These are phyloP conservation scores for Mungos mungo DNA, from an alignment of 2,113 vertebrate species.

Conservation along the genomic window DNA sequence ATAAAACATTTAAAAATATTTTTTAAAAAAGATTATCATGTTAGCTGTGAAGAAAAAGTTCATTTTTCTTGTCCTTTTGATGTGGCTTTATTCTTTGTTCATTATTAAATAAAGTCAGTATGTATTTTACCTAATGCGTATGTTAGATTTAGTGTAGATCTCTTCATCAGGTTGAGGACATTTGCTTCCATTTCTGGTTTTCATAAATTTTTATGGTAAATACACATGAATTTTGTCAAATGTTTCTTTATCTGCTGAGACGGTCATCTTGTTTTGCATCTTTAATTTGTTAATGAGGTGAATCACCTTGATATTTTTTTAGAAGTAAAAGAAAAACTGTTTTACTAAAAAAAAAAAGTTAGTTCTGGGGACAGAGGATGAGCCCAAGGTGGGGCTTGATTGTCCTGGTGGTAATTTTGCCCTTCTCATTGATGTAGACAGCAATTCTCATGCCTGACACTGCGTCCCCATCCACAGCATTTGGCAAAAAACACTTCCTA, in stretches of 20 bases:
- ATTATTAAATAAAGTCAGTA: background rate
- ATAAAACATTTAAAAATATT: no score
- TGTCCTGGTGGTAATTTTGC: slow-evolving; percentile 89
- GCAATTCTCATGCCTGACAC: slow-evolving; percentile 96
- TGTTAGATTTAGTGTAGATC: background rate
- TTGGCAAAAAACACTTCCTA: slow-evolving; percentile 84
- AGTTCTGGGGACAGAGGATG: slow-evolving; percentile 53
- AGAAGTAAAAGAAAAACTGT: slow-evolving; percentile 25
- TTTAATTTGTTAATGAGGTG: background rate
- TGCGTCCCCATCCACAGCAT: slow-evolving; percentile 94
- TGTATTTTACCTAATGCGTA: background rate
- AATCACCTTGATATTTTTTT: background rate
- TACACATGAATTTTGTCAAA: background rate
- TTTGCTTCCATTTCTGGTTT: background rate
- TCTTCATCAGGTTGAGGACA: background rate
- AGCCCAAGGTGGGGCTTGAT: slow-evolving; percentile 97
- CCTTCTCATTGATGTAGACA: slow-evolving; percentile 96
- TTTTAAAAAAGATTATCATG: background rate
- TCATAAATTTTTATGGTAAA: background rate
- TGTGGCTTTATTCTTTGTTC: background rate
- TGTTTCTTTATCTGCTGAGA: background rate
- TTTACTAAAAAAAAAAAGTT: slow-evolving; percentile 55
- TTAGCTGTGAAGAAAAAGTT: background rate
- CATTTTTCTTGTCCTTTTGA: background rate
- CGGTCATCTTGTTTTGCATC: background rate